Percentiles rank a stretch among this genome's conserved stretches.
These are phyloP conservation scores for Muntiacus reevesi DNA, from an alignment of 2,113 vertebrate species.

Conservation along the genomic window DNA sequence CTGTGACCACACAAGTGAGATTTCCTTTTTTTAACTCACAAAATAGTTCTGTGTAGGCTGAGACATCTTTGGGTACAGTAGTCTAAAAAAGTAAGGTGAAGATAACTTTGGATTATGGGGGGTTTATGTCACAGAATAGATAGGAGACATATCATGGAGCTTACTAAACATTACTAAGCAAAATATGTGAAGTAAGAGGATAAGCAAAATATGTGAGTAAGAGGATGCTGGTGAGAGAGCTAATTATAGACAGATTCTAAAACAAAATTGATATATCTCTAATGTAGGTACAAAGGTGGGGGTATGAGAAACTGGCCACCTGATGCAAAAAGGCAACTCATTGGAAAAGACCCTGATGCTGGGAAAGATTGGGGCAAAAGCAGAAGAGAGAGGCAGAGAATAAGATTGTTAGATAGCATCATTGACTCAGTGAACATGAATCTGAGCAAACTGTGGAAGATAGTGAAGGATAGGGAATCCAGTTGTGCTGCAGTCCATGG, in stretches of 20 bases:
- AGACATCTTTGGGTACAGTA: neutral
- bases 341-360: neutral
- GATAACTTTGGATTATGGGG: neutral
- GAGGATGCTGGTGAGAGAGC: neutral
- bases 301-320: neutral
- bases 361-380: neutral
- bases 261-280: neutral
- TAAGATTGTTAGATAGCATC: neutral
- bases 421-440: neutral
- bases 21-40: neutral
- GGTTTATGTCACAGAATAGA: neutral
- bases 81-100: neutral
- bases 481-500: neutral
- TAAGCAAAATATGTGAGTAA: neutral
- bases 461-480: neutral
- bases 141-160: neutral
- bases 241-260: neutral
- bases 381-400: neutral
- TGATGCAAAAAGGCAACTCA: neutral
- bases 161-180: neutral
- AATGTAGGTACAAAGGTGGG: neutral
- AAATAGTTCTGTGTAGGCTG: neutral
- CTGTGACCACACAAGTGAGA: neutral
- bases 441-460: neutral
- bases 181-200: neutral